Evolutionary conservation across 2,888 invertebrate species (phyloP), one percentile per base, ranked within the genome.

Genomic region (Abrostola tripartita): DNA sequence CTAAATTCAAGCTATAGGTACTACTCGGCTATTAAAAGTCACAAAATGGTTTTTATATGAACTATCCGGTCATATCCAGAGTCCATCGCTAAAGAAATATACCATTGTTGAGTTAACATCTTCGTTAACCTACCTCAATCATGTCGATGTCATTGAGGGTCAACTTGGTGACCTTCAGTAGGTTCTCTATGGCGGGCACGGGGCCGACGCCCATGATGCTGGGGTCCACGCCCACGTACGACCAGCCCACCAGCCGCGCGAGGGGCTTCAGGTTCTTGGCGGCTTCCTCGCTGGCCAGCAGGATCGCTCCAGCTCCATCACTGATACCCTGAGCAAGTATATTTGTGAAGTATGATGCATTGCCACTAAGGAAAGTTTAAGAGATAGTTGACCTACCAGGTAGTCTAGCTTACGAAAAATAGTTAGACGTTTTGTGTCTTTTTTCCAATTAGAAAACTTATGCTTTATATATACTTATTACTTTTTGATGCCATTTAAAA

Each of bases 121-220:
- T 5, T 50, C 5, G 6, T 14, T 7, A 0, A 37, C 61, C 83
- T 50, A 98, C 98, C 96, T 99, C 99, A 86, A 99, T 95, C 57
- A 99, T 94, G 89, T 99, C 99, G 74, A 99, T 96, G 79, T 99
- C 98, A 55, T 97, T 96, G 49, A 99, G 88, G 14, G 96, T 96
- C 85, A 98, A 95, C 55, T 97, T 98, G 52, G 98, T 95, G 61
- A 95, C 95, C 86, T 97, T 97, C 14, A 99, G 95, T 35, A 99
- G 95, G 86, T 97, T 97, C 84, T 97, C 95, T 58, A 99, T 99
- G 24, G 99, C 99, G 0, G 98, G 97, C 24, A 98, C 99, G 5
- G 99, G 99, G 0, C 99, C 99, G 79, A 99, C 97, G 60, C 99
- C 99, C 99, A 99, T 99, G 83, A 99, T 98, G 86, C 97, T 97